Base-by-base conservation (phyloP, 2,888 invertebrate species). In the Matsumyia berberina region DNA sequence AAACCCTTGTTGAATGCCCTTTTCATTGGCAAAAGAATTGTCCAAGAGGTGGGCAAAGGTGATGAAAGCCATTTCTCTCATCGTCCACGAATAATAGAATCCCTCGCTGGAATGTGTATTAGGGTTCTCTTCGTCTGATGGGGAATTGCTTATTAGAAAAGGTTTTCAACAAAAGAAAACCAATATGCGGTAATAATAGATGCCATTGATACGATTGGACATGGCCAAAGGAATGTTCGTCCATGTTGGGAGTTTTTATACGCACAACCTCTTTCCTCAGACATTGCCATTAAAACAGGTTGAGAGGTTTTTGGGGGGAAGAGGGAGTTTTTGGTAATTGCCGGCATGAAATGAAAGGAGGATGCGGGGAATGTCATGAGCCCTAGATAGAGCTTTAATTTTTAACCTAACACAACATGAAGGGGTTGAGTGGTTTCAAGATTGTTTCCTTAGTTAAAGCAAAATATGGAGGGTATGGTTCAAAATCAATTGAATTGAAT, bases 11-110 rank as follows among this genome's bases (percentile, higher is more conserved):
- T n/a, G n/a, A n/a, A 62, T 62, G 62, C 46, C 42, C 62, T 62
- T 62, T 62, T 62, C 46, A n/a, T 62, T 24, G 9, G n/a, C n/a
- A n/a, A n/a, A n/a, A n/a, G n/a, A n/a, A n/a, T n/a, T 33, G 33
- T 17, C 62, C 62, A 3, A 17, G 46, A 62, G 46, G 62, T 62
- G 62, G 46, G 19, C 15, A 17, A 31, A 62, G 62, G 62, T 62
- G 62, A 62, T 62, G 62, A 62, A 46, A 62, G 44, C 33, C 46
- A 62, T 62, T 62, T 62, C 29, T 62, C 62, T 62, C 33, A n/a
- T n/a, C n/a, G 31, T 62, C 62, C 15, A 33, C 11, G 31, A 31
- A 46, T 46, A 62, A 62, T 46, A 33, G 33, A 29, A 62, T 62
- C 62, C 17, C 31, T 4, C 4, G 24, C n/a, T 24, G 15, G 62